Percentiles rank a stretch among this genome's conserved stretches.
phyloP scores from a whole-genome alignment of 1,140 invertebrate species.

The Solen grandis region DNA sequence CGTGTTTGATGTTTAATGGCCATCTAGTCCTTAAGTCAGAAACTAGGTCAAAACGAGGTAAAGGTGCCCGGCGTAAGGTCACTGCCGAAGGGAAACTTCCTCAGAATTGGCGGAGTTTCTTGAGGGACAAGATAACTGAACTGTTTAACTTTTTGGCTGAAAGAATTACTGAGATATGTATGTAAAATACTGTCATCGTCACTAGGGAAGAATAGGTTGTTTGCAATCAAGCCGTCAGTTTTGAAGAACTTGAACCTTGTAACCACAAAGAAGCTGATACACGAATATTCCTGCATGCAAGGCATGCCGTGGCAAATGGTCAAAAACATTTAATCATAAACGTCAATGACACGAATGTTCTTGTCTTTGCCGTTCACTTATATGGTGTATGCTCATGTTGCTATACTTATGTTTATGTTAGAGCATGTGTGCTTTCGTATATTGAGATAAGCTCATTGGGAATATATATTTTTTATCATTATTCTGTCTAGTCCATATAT shows the following conservation, averaged over 20 bases:
- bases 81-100: conserved; percentile 49
- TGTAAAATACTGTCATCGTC: background rate
- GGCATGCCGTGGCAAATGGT: conserved; percentile 54
- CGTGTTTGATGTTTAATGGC: conserved; percentile 56
- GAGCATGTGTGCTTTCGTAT: too few species aligned
- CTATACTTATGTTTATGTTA: too few species aligned
- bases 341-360: conserved; percentile 68
- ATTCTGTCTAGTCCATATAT: too few species aligned
- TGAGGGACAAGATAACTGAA: conserved; percentile 55
- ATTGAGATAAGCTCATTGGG: too few species aligned
- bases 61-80: conserved; percentile 60
- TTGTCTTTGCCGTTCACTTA: conserved; percentile 65
- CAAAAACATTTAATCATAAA: conserved; percentile 47
- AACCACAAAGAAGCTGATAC: conserved; percentile 71
- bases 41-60: conserved; percentile 53
- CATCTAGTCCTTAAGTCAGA: conserved; percentile 56
- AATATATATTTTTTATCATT: too few species aligned
- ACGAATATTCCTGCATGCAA: conserved; percentile 61
- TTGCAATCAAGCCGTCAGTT: conserved; percentile 1
- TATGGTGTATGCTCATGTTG: too few species aligned
- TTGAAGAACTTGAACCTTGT: conserved; percentile 34
- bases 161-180: conserved; percentile 36
- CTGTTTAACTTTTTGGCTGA: conserved; percentile 64
- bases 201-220: conserved; percentile 23
- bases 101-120: conserved; percentile 49